These are phyloP conservation scores for Sorex araneus DNA, from an alignment of 2,113 vertebrate species.

Conservation along the genomic window DNA sequence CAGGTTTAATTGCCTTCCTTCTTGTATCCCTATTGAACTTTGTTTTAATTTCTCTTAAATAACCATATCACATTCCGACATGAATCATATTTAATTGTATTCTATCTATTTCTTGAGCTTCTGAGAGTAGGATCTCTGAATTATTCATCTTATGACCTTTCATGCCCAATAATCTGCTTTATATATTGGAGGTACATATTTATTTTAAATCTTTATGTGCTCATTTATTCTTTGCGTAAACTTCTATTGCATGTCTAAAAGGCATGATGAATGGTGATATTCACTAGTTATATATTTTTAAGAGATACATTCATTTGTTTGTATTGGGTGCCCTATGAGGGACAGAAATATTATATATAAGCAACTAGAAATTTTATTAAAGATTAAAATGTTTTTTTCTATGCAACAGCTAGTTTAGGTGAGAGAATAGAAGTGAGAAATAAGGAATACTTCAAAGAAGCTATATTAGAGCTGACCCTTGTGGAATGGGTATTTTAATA, in stretches of 20 bases:
- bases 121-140: constrained; percentile 7
- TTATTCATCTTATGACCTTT: constrained; percentile 12
- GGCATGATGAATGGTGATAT: neutral
- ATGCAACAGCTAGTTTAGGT: neutral
- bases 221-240: constrained; percentile 34
- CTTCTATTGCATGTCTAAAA: constrained; percentile 9
- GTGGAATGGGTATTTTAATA: neutral
- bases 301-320: neutral
- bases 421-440: neutral
- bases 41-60: constrained; percentile 8
- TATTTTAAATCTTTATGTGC: constrained; percentile 20
- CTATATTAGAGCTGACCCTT: neutral
- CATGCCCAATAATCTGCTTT: constrained; percentile 43
- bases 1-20: constrained; percentile 18
- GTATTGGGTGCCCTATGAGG: neutral
- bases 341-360: neutral
- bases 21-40: neutral
- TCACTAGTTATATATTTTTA: neutral
- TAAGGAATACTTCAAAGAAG: neutral
- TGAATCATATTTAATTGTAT: constrained; percentile 43
- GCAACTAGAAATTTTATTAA: neutral
- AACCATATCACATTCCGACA: neutral
- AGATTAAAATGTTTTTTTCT: neutral
- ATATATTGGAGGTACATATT: neutral
- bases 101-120: constrained; percentile 1